These are phyloP conservation scores for Apodemus speciosus DNA, from an alignment of 2,113 vertebrate genomes.

Conservation along the genomic window DNA sequence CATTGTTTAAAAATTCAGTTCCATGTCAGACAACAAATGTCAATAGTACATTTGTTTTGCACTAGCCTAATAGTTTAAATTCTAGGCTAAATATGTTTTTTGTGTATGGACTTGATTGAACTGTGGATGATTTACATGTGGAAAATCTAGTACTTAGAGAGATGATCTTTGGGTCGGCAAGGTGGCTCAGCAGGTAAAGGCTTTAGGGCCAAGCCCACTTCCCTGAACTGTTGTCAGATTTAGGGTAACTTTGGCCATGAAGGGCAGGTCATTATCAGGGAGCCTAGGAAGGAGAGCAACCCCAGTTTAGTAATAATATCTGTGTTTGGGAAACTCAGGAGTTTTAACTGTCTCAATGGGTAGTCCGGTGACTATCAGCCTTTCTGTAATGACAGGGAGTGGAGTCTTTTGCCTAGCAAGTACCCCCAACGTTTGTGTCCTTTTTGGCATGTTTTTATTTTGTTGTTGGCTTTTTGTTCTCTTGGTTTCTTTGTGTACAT, in stretches of 20 bases:
- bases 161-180: no score
- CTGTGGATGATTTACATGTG: no score
- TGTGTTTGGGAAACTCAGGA: background rate
- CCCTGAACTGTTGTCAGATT: background rate
- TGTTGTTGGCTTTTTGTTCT: background rate
- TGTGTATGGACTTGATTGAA: no score
- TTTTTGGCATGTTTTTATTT: background rate
- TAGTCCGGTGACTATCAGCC: background rate
- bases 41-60: no score
- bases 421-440: background rate
- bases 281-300: background rate
- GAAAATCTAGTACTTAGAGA: no score
- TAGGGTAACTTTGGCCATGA: background rate
- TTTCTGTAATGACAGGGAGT: background rate
- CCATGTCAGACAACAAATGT: no score
- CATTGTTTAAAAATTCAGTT: no score
- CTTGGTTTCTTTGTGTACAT: background rate
- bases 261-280: background rate
- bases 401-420: background rate
- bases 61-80: no score
- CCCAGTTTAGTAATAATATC: background rate
- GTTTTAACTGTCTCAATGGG: background rate
- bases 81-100: no score
- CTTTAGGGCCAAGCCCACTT: no score
- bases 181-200: no score